Evolutionary conservation across 1,140 invertebrate species (phyloP).

Genomic region (Tetramorium parvispinum): DNA sequence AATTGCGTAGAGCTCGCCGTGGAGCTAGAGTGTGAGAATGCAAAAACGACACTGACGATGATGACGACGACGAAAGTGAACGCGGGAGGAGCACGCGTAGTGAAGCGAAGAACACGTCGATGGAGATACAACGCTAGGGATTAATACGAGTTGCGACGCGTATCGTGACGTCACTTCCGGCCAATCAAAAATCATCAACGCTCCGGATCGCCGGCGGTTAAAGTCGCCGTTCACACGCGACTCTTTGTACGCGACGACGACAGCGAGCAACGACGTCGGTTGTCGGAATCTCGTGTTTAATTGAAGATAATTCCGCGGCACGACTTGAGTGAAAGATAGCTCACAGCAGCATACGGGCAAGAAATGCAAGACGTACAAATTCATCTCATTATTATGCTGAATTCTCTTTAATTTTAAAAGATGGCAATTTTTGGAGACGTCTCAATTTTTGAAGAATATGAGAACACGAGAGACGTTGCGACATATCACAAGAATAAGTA

Average conservation of each 20-base stretch:
- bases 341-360: neutral
- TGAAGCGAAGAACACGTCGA: neutral
- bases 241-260: neutral
- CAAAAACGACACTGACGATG: neutral
- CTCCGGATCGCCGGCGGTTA: slow-evolving; percentile 63
- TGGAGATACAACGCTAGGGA: slow-evolving; percentile 54
- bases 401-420: neutral
- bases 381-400: neutral
- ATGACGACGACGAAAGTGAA: neutral
- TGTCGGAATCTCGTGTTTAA: slow-evolving; percentile 51
- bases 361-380: neutral
- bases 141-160: slow-evolving; percentile 76
- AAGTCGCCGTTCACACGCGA: slow-evolving; percentile 65
- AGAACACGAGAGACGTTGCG: neutral
- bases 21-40: neutral
- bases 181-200: slow-evolving; percentile 85
- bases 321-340: neutral
- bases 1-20: slow-evolving; percentile 21
- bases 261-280: neutral
- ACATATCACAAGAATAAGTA: neutral
- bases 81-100: neutral
- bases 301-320: slow-evolving; percentile 53
- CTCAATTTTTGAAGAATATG: neutral
- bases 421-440: neutral
- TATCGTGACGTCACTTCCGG: slow-evolving; percentile 84